Conservation (phyloP, 1,140 invertebrate species). For the Caenorhabditis tropicalis region DNA sequence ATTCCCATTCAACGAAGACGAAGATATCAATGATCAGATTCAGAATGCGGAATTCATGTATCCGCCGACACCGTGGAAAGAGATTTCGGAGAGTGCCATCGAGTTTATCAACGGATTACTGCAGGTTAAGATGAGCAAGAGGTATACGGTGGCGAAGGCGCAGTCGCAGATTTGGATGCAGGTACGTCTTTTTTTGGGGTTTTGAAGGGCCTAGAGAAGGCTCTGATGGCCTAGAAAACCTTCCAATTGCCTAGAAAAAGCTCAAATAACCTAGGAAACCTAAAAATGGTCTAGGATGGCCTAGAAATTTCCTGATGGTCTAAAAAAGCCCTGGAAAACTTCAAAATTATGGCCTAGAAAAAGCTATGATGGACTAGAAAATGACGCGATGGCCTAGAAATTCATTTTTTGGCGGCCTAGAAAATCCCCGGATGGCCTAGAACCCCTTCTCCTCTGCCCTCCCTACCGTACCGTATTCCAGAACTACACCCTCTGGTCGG, state of each 20-base stretch:
- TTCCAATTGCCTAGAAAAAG: too few relatives aligned
- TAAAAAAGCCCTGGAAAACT: too few relatives aligned
- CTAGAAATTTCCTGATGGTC: too few relatives aligned
- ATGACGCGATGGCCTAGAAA: too few relatives aligned
- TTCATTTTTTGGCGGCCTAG: too few relatives aligned
- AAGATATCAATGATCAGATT: constrained; percentile 99
- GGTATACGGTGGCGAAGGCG: constrained; percentile 95
- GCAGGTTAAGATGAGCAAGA: constrained; percentile 96
- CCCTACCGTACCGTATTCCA: constrained; percentile 72
- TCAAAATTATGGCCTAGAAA: not conserved
- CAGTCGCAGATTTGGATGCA: constrained; percentile 91
- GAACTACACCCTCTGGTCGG: constrained; percentile 94
- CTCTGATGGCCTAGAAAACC: too few relatives aligned
- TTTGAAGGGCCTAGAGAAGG: not conserved
- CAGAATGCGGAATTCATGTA: constrained; percentile 99
- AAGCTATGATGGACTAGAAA: not conserved
- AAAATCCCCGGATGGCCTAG: not conserved
- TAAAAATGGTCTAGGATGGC: too few relatives aligned
- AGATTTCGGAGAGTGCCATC: constrained; percentile 94
- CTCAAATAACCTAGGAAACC: too few relatives aligned
- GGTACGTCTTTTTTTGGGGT: constrained; percentile 73
- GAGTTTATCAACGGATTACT: constrained; percentile 96
- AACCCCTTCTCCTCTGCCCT: not conserved
- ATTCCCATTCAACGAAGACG: constrained; percentile 99
- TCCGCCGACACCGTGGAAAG: constrained; percentile 95